A percentile compares a stretch with the other conserved stretches of the same genome.
Conservation (phyloP, 2,888 invertebrate genomes). For the Ormia ochracea region DNA sequence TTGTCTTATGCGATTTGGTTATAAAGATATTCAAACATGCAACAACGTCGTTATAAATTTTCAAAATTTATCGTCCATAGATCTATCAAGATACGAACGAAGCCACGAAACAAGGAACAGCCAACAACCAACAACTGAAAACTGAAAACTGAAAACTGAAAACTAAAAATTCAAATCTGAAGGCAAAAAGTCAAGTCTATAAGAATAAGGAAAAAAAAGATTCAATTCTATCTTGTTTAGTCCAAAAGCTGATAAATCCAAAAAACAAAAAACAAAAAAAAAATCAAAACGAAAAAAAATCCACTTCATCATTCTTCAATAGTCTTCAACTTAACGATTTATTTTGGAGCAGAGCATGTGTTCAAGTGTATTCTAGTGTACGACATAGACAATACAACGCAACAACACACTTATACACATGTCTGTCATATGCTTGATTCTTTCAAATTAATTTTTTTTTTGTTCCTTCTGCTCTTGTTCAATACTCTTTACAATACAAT, state of each 20-base stretch:
- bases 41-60: slow-evolving; percentile 42
- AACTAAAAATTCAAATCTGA: slow-evolving; percentile 13
- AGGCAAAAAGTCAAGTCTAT: slow-evolving; percentile 54
- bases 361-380: slow-evolving; percentile 46
- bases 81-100: slow-evolving; percentile 58
- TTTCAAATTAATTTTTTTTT: not conserved
- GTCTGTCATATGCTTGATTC: slow-evolving; percentile 56
- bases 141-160: slow-evolving; percentile 20
- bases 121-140: not conserved
- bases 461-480: slow-evolving; percentile 15
- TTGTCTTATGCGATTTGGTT: slow-evolving; percentile 20
- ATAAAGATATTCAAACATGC: slow-evolving; percentile 37
- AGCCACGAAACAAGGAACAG: slow-evolving; percentile 12
- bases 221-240: slow-evolving; percentile 47
- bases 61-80: slow-evolving; percentile 60
- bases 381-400: slow-evolving; percentile 29
- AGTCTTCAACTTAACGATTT: slow-evolving; percentile 44
- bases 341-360: slow-evolving; percentile 61
- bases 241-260: slow-evolving; percentile 49
- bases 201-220: slow-evolving; percentile 11
- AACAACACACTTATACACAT: slow-evolving; percentile 51
- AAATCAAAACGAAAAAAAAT: not conserved
- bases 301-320: slow-evolving; percentile 55
- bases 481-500: slow-evolving; percentile 33
- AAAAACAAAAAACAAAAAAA: slow-evolving; percentile 14